These are phyloP conservation scores for Philopotamus ludificatus DNA, from an alignment of 1,140 invertebrate genomes.

Conservation along the genomic window DNA sequence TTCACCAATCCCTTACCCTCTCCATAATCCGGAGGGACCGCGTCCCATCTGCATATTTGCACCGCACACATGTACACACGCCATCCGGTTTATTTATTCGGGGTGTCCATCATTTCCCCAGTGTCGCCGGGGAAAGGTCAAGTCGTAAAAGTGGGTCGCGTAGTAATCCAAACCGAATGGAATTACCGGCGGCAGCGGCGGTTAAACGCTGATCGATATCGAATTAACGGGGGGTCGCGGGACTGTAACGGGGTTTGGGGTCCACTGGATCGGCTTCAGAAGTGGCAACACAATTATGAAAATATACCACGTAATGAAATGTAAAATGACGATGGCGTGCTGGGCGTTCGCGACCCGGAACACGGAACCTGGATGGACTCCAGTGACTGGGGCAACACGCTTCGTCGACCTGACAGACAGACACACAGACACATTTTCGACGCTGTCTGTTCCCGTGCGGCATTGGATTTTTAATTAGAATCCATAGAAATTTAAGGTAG, in stretches of 20 bases:
- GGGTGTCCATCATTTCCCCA: not conserved
- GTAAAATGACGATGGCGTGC: constrained; percentile 17
- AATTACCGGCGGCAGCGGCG: no score
- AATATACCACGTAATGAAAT: constrained; percentile 22
- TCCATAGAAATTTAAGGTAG: no score
- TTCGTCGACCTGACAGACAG: not conserved
- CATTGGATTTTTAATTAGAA: no score
- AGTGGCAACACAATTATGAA: constrained; percentile 18
- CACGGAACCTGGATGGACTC: constrained; percentile 13
- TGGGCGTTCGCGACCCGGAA: not conserved
- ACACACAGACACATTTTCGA: not conserved
- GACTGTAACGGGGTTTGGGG: not conserved
- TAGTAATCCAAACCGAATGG: not conserved
- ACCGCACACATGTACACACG: no score
- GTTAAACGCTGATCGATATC: not conserved
- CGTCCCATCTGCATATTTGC: no score
- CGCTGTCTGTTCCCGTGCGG: no score
- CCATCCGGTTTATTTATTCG: no score
- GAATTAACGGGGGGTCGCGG: constrained; percentile 9
- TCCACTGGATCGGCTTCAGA: constrained; percentile 1
- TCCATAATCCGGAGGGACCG: no score
- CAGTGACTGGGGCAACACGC: not conserved
- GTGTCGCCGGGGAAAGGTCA: no score
- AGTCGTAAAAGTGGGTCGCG: not conserved
- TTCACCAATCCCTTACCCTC: no score